Evolutionary conservation across 2,888 invertebrate genomes (phyloP).

Genomic region (Lumbricus terrestris): DNA sequence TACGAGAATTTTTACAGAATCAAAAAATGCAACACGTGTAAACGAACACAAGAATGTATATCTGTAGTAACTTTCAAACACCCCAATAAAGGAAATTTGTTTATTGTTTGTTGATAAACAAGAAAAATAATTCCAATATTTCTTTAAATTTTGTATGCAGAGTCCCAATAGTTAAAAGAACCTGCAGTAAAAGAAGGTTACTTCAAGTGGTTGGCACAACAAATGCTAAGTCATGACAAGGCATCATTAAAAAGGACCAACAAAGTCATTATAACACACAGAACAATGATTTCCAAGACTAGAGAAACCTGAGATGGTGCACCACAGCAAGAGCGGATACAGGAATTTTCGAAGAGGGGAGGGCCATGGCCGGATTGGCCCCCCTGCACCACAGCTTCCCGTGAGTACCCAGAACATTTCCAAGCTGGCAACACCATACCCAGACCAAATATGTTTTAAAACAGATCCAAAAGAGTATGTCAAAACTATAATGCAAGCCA

Average conservation of each 20-base stretch:
- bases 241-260: background rate
- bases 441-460: background rate
- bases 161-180: background rate
- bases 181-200: background rate
- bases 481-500: background rate
- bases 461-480: background rate
- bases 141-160: background rate
- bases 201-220: background rate
- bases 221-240: background rate
- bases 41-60: background rate
- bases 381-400: no score
- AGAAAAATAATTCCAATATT: no score
- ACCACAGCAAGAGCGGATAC: no score
- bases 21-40: no score
- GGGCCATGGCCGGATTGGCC: no score
- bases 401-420: background rate
- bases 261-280: no score
- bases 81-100: no score
- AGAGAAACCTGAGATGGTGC: background rate
- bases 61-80: no score
- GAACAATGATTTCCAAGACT: background rate
- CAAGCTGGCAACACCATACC: no score
- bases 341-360: no score
- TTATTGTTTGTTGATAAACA: no score
- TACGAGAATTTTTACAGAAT: no score